phyloP scores from a whole-genome alignment of 64 coral and sea anemone species.

The Montipora sp. region DNA sequence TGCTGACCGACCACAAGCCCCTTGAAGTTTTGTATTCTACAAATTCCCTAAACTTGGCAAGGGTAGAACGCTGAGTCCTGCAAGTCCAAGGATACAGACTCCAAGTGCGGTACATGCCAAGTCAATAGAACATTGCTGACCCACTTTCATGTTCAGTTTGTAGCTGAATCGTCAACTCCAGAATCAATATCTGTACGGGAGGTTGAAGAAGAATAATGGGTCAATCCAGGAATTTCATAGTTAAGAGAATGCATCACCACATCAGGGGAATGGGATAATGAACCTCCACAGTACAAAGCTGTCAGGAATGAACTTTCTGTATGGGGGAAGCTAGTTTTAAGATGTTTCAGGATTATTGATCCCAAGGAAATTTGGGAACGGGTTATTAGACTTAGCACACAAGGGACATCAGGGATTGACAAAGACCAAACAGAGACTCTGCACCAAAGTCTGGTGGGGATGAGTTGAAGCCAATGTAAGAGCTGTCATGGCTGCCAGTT shows the following conservation, averaged over 20 bases:
- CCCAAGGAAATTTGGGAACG: conserved; percentile 3
- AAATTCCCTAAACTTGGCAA: background rate
- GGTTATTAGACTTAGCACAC: conserved; percentile 20
- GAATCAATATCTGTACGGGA: background rate
- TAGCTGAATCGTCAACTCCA: conserved; percentile 24
- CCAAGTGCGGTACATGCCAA: conserved; percentile 19
- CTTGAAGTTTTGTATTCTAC: conserved; percentile 60
- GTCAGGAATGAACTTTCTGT: conserved; percentile 36
- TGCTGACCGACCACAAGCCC: conserved; percentile 54
- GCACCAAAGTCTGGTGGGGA: conserved; percentile 46
- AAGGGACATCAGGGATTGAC: conserved; percentile 54
- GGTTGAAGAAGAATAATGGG: conserved; percentile 18
- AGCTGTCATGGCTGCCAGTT: conserved; percentile 65
- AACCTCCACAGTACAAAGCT: conserved; percentile 24
- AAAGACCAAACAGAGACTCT: conserved; percentile 64
- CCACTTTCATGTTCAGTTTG: conserved; percentile 15
- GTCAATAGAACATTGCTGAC: conserved; percentile 28
- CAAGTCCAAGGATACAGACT: conserved; percentile 19
- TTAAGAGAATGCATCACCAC: conserved; percentile 19
- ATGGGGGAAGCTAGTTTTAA: conserved; percentile 30
- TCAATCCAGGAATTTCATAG: conserved; percentile 10
- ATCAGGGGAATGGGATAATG: conserved; percentile 27
- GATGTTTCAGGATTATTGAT: conserved; percentile 26
- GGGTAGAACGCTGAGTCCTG: conserved; percentile 53
- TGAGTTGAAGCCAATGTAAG: conserved; percentile 50